Conservation (phyloP, 2,113 vertebrate genomes). For the Zapornia atra region DNA sequence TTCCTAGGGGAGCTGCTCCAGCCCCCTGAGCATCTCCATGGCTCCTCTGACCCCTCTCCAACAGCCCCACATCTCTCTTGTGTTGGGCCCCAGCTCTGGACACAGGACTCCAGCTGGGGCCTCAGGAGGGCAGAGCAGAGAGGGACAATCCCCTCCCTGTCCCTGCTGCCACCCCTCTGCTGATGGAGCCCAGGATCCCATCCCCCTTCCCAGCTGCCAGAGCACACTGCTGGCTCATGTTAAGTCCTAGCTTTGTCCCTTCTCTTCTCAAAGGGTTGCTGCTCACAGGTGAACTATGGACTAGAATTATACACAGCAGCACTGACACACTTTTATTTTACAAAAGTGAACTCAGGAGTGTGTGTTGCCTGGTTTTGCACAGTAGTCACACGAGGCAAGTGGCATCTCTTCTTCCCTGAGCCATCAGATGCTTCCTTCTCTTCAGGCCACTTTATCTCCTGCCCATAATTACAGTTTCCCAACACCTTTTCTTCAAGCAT, state of each 20-base stretch:
- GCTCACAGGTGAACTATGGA: background rate
- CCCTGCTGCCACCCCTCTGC: too few relatives aligned
- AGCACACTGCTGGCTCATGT: too few relatives aligned
- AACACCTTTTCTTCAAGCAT: background rate
- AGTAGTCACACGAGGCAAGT: background rate
- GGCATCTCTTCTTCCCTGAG: background rate
- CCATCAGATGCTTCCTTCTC: background rate
- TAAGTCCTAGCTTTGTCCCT: background rate
- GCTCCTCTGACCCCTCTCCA: too few relatives aligned
- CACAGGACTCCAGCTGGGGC: too few relatives aligned
- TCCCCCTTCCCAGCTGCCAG: too few relatives aligned
- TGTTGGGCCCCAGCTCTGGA: too few relatives aligned
- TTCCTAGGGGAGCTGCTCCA: too few relatives aligned
- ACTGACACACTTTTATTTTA: conserved; percentile 9
- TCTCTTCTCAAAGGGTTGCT: background rate
- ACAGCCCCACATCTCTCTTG: too few relatives aligned
- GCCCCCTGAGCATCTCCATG: too few relatives aligned
- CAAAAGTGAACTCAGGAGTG: background rate
- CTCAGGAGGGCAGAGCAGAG: too few relatives aligned
- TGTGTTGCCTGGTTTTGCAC: background rate
- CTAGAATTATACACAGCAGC: background rate
- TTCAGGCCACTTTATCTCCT: background rate
- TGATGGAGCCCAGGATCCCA: too few relatives aligned
- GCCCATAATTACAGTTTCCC: background rate
- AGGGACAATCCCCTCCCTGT: too few relatives aligned